Conservation (phyloP, 2,113 vertebrate genomes). For the Microtus montanus region DNA sequence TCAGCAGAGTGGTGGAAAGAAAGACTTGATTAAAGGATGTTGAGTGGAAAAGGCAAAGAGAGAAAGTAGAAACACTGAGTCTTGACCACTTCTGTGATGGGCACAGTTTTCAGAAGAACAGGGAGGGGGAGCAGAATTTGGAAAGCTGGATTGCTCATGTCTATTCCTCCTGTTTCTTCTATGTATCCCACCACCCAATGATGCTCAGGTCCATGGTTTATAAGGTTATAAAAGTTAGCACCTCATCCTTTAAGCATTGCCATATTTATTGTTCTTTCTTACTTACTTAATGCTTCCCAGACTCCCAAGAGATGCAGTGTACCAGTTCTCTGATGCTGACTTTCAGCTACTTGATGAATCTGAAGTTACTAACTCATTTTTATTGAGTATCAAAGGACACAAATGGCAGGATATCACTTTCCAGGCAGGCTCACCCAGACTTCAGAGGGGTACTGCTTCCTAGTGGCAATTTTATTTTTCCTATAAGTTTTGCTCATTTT, state of each 20-base stretch:
- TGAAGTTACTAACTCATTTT: neutral
- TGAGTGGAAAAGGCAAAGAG: neutral
- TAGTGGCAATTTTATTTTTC: neutral
- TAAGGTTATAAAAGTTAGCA: neutral
- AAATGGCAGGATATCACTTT: neutral
- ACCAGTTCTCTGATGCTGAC: neutral
- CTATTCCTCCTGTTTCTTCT: neutral
- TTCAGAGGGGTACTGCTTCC: neutral
- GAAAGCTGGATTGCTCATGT: neutral
- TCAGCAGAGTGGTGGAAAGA: neutral
- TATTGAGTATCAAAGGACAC: neutral
- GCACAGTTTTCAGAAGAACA: neutral
- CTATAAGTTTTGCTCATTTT: neutral
- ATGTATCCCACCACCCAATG: neutral
- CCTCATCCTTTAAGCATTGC: neutral
- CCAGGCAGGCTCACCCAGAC: neutral
- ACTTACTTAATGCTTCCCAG: neutral
- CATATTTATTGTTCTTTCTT: neutral
- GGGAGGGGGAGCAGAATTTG: neutral
- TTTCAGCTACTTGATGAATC: no score
- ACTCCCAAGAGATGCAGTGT: neutral
- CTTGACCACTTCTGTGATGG: neutral
- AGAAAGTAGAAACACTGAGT: neutral
- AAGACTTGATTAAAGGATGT: conserved; percentile 4
- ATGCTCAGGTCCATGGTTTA: neutral